Conservation (phyloP, 2,888 invertebrate genomes). For the Meghimatium bilineatum region DNA sequence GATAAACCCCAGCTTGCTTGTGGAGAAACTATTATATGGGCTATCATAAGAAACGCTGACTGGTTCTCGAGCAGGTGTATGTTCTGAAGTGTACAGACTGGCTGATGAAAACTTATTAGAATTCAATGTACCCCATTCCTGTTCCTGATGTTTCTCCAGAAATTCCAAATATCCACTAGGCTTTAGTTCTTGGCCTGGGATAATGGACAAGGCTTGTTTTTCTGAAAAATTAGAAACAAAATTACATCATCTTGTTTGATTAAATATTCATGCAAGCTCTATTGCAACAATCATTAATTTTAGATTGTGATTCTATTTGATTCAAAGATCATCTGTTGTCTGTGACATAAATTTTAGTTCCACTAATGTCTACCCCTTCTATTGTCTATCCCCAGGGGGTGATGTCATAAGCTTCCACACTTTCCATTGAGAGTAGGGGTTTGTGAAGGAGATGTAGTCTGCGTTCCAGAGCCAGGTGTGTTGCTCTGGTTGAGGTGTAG, state of each 20-base stretch:
- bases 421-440: no score
- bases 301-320: no score
- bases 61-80: slow-evolving; percentile 12
- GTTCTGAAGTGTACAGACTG: slow-evolving; percentile 31
- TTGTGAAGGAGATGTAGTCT: no score
- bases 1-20: slow-evolving; percentile 29
- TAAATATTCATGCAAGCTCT: not conserved
- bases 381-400: no score
- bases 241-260: not conserved
- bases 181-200: slow-evolving; percentile 61
- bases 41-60: slow-evolving; percentile 47
- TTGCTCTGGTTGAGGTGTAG: no score
- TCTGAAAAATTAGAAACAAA: slow-evolving; percentile 50
- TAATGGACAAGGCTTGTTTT: slow-evolving; percentile 57
- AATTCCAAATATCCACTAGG: slow-evolving; percentile 64
- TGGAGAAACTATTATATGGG: slow-evolving; percentile 50
- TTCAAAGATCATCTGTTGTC: no score
- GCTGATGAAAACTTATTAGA: slow-evolving; percentile 30
- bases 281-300: no score
- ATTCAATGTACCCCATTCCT: slow-evolving; percentile 56
- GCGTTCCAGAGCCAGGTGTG: no score
- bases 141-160: slow-evolving; percentile 57
- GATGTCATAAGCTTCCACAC: no score
- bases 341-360: no score
- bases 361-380: no score